phyloP scores from a whole-genome alignment of 2,113 vertebrate species.

The Vidua macroura region DNA sequence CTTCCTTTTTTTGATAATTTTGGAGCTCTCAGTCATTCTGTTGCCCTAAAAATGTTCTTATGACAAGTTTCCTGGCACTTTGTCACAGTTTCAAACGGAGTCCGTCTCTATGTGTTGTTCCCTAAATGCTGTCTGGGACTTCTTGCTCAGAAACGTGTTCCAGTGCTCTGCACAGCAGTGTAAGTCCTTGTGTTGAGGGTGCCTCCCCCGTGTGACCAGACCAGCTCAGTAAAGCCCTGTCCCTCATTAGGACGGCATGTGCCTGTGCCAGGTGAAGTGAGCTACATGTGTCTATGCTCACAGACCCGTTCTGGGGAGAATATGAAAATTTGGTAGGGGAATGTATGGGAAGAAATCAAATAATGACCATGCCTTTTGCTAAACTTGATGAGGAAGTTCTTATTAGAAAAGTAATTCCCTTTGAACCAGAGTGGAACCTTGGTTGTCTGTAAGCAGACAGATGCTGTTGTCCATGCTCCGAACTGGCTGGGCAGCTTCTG shows the following conservation, averaged over 20 bases:
- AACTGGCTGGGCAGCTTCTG: background rate
- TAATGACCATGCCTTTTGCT: background rate
- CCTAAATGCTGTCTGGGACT: background rate
- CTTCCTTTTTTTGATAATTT: background rate
- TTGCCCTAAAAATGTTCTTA: background rate
- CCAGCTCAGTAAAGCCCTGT: background rate
- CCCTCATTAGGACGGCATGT: background rate
- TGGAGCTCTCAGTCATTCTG: background rate
- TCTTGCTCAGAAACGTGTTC: background rate
- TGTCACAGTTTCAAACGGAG: background rate
- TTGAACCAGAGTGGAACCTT: background rate
- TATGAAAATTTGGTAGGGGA: background rate
- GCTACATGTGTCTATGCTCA: accelerated
- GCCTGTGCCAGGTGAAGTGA: background rate
- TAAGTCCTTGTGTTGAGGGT: background rate
- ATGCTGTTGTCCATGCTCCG: background rate
- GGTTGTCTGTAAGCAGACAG: background rate
- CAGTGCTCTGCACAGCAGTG: accelerated
- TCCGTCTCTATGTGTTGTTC: background rate
- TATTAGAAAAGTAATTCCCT: background rate
- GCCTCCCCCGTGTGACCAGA: background rate
- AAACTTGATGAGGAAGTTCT: background rate
- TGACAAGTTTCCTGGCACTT: background rate
- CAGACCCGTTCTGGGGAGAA: background rate
- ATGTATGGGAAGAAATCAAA: background rate